Evolutionary conservation across 2,113 vertebrate species (phyloP), one percentile per base, ranked within the genome.

Genomic region (Holacanthus passer): DNA sequence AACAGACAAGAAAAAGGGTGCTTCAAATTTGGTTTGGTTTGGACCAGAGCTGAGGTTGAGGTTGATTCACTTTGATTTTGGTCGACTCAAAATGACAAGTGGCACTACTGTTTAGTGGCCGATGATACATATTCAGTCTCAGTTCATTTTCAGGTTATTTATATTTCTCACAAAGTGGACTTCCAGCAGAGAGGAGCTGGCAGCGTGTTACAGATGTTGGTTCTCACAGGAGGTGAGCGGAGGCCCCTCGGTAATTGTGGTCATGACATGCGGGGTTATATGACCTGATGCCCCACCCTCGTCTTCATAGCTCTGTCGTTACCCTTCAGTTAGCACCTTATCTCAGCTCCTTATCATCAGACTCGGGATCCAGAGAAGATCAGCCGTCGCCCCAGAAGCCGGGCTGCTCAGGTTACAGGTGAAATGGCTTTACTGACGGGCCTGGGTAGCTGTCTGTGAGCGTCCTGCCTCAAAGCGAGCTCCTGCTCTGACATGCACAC

Each of bases 271-370:
- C 55, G 24, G 41, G 52, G 59, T 58, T 78, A 81, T 88, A 62
- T 73, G 81, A 88, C 81, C 85, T 71, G 65, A 85, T 68, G 83
- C 75, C 86, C 75, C 88, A 66, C 76, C 80, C 81, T 65, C 48
- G 84, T 83, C 83, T 81, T 60, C 81, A 55, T 31, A 41, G 74
- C 32, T 88, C 90, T 88, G 78, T 91, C 82, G 32, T 86, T 90
- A 86, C 82, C 65, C 87, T 84, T 91, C 91, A 84, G 80, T 78
- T 78, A 58, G 53, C 83, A 1, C 88, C 83, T 91, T 90, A 91
- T 93, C 89, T 91, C 39, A 1, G 64, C 69, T 81, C 62, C 89
- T 91, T 88, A 92, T 92, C 90, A 65, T 80, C 86, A 72, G 58
- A 80, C 75, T 59, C 69, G 24, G 79, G 79, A 84, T 88, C 60